A percentile compares a stretch with the other conserved stretches of the same genome.
Conservation (phyloP, 1,140 invertebrate genomes). For the Idris sp. region DNA sequence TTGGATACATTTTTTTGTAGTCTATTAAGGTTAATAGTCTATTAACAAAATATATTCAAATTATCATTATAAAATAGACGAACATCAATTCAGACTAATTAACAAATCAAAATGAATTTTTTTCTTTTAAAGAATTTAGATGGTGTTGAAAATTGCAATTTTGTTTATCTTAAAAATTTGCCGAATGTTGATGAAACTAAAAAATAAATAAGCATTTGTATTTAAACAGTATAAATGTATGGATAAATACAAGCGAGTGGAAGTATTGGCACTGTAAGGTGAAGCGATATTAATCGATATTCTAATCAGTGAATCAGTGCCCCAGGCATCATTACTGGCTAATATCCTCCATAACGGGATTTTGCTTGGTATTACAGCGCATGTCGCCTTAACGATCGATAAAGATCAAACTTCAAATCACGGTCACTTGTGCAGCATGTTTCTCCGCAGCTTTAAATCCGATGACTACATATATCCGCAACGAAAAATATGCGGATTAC, state of each 20-base stretch:
- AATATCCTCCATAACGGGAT: constrained; percentile 73
- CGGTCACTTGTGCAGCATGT: constrained; percentile 57
- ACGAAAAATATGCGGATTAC: constrained; percentile 35
- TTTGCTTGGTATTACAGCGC: constrained; percentile 53
- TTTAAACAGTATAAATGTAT: constrained; percentile 19
- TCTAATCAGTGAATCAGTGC: constrained; percentile 71
- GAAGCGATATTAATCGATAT: constrained; percentile 73
- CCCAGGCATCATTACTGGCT: constrained; percentile 65
- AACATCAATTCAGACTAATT: no score
- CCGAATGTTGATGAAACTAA: no score
- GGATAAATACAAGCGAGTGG: constrained; percentile 9
- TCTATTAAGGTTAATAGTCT: no score
- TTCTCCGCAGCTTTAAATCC: constrained; percentile 37
- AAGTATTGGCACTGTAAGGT: constrained; percentile 58
- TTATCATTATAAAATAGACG: no score
- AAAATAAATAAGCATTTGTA: constrained; percentile 5
- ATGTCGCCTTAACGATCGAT: constrained; percentile 65
- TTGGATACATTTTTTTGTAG: no score
- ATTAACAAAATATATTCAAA: no score
- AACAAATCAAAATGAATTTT: no score
- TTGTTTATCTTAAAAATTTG: no score
- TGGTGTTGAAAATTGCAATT: no score
- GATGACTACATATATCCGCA: constrained; percentile 48
- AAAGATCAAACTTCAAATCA: constrained; percentile 62
- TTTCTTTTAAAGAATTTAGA: no score